phyloP scores from a whole-genome alignment of 2,888 invertebrate species.

The Lasioglossum calceatum region DNA sequence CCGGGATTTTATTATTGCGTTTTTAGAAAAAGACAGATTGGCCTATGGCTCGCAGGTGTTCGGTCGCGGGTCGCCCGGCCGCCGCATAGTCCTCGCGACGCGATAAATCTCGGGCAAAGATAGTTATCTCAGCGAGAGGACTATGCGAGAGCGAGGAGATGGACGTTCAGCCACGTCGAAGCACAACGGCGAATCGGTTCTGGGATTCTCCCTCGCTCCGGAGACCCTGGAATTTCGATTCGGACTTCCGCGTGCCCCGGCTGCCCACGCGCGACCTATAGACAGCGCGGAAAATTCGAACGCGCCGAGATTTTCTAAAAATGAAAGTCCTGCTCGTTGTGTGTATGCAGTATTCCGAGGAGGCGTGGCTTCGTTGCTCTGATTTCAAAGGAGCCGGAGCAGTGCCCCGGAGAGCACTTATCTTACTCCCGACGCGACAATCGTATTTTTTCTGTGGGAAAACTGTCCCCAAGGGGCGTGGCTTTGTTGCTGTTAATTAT shows the following conservation, averaged over 20 bases:
- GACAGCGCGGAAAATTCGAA: conserved; percentile 7
- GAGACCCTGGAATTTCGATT: background rate
- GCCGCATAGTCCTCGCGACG: conserved; percentile 27
- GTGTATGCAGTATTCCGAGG: background rate
- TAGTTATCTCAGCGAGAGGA: conserved; percentile 55
- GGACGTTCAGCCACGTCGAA: conserved; percentile 36
- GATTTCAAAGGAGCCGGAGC: background rate
- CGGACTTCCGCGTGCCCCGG: background rate
- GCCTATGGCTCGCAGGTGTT: conserved; percentile 59
- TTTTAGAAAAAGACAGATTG: background rate
- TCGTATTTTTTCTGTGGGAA: background rate
- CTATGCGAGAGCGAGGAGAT: conserved; percentile 43
- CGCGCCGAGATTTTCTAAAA: background rate
- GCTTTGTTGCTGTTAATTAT: background rate
- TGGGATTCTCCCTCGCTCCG: conserved; percentile 41
- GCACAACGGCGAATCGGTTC: conserved; percentile 30
- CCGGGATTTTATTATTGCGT: background rate
- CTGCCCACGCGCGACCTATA: background rate
- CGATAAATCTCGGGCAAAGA: conserved; percentile 67
- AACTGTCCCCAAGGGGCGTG: background rate
- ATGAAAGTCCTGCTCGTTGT: background rate
- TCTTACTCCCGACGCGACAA: background rate
- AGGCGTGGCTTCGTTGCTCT: background rate
- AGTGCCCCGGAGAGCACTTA: background rate
- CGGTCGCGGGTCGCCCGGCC: conserved; percentile 44